Evolutionary conservation across 2,113 vertebrate species (phyloP), one percentile per base, ranked within the genome.

Genomic region (Loxodonta africana): DNA sequence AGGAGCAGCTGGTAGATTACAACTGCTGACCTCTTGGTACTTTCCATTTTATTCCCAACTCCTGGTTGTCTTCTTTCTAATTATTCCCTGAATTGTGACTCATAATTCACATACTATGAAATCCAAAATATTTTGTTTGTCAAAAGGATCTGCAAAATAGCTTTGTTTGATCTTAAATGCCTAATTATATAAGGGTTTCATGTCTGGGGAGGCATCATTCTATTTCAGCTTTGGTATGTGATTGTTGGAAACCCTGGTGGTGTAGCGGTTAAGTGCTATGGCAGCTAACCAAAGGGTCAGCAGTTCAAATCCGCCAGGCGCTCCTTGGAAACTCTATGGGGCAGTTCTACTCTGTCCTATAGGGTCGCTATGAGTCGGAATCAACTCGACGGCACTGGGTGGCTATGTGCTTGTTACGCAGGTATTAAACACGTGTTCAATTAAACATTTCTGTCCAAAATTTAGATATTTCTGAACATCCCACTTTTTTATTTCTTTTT

Each of bases 51-150:
- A 90, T 76, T 76, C 65, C 37, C 15, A 90, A 82, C 9, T 90
- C 28, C 44, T 17, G 33, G 9, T 33, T 74, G 9, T n/a, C 15
- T 80, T 90, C 92, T 90, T 44, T n/a, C 86, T 77, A 90, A 76
- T 57, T 90, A 76, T 90, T 28, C 44, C 65, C 41, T 90, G 17
- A 95, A 93, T 90, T 92, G 26, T 73, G 84, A 37, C 25, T 90
- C 53, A 67, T 23, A 85, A 80, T 87, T 71, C 67, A 69, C 23
- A 71, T 65, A 74, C 41, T 69, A 33, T 76, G 8, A 69, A 95
- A 90, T 74, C 8, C n/a, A 83, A 96, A 93, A 63, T 90, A n/a
- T 63, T 85, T 93, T 74, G 65, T 33, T 77, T 81, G 46, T 48
- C 48, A 77, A 60, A 95, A 92, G 11, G 26, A 88, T 18, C 48